Evolutionary conservation across 1,140 invertebrate genomes (phyloP), one percentile per base, ranked within the genome.

Genomic region (Schlechtendalia chinensis): DNA sequence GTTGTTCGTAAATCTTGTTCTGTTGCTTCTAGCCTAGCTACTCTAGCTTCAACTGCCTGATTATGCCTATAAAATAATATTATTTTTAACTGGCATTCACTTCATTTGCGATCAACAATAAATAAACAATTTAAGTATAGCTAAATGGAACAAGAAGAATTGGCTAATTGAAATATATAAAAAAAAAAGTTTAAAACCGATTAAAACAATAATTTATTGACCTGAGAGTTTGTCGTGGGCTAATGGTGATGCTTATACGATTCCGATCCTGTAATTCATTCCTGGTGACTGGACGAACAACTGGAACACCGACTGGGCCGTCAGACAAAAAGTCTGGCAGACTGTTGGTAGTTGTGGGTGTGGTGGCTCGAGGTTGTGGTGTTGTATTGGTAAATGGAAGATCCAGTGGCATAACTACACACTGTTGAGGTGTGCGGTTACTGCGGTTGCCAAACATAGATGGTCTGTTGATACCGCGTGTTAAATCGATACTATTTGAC

Each of bases 321-420:
- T 93, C 91, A 19, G 90, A 91, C 50, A 93, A 86, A 85, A 93
- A 93, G 83, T 93, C 91, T 22, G 91, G 91, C 71, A 92, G 86
- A 84, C 90, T 89, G 85, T 91, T 90, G 12, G 88, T 87, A 53
- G 83, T 81, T 27, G 84, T 81, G 54, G 84, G 84, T 82, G 84
- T 84, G 69, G 83, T 83, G 67, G 83, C 84, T 59, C 82, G 32
- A 56, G 71, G 75, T 6, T 59, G 56, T 17, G 81, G 24, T 47
- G 47, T 59, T 14, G 59, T 27, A 39, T 84, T 83, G 80, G 84
- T 83, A 19, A 59, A 82, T 39, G 85, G 84, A 65, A 86, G 81
- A 83, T 87, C 85, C 47, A 85, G 82, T 22, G 84, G 83, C 75
- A 79, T 79, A 27, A 79, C 75, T 5, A 79, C 75, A 50, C 75